Evolutionary conservation across 2,888 invertebrate genomes (phyloP).

Genomic region (Aphodius granarius): DNA sequence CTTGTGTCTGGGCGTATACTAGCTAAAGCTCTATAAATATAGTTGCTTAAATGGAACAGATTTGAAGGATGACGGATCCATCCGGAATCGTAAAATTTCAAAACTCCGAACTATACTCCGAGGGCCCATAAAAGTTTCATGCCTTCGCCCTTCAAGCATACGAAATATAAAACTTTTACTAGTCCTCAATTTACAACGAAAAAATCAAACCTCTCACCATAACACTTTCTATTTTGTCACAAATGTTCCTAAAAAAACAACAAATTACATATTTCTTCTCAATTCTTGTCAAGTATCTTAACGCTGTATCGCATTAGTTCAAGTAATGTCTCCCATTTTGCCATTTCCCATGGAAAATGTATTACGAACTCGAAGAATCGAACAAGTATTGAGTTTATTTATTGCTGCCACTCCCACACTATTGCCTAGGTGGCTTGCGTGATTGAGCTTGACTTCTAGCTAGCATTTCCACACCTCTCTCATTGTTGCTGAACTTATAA

Average conservation of each 20-base stretch:
- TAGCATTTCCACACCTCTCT: neutral
- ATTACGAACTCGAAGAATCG: neutral
- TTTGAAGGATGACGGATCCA: constrained; percentile 30
- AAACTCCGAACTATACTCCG: constrained; percentile 33
- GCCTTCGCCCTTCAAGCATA: constrained; percentile 26
- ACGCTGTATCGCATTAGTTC: too few species aligned
- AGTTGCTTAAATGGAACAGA: constrained; percentile 34
- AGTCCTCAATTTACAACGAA: constrained; percentile 25
- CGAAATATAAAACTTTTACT: constrained; percentile 30
- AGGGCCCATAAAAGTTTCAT: constrained; percentile 33
- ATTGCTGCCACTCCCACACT: neutral
- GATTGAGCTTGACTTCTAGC: neutral
- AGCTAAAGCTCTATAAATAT: constrained; percentile 32
- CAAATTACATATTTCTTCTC: too few species aligned
- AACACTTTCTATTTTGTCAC: neutral
- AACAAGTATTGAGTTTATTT: neutral
- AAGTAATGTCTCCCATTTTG: too few species aligned
- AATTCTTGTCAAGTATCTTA: too few species aligned
- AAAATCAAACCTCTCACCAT: constrained; percentile 1
- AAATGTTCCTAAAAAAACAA: too few species aligned
- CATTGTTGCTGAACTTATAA: neutral
- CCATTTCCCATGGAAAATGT: neutral
- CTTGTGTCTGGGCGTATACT: constrained; percentile 1
- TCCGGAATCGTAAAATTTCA: constrained; percentile 29
- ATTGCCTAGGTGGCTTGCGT: neutral